phyloP scores from a whole-genome alignment of 2,888 invertebrate species.

The Spodoptera picta region DNA sequence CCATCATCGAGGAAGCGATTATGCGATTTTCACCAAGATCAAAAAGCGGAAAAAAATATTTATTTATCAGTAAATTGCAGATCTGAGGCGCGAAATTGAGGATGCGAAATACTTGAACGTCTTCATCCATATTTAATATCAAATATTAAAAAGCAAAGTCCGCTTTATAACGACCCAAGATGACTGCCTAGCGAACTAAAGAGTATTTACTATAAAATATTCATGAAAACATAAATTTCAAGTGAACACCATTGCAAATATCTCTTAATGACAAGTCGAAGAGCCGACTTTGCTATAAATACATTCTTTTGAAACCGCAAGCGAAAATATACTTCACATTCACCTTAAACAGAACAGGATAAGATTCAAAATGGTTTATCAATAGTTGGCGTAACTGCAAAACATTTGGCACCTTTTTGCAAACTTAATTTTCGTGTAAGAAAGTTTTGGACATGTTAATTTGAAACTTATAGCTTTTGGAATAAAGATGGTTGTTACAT shows the following conservation, averaged over 20 bases:
- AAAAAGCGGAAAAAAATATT: slow-evolving; percentile 20
- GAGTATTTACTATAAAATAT: slow-evolving; percentile 64
- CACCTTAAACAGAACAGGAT: slow-evolving; percentile 21
- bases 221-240: slow-evolving; percentile 68
- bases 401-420: slow-evolving; percentile 52
- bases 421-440: slow-evolving; percentile 10
- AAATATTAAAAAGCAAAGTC: slow-evolving; percentile 45
- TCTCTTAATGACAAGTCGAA: slow-evolving; percentile 71
- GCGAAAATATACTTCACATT: slow-evolving; percentile 5
- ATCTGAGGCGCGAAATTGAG: slow-evolving; percentile 36
- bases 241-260: slow-evolving; percentile 71
- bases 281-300: slow-evolving; percentile 68
- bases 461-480: slow-evolving; percentile 26
- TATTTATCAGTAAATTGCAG: slow-evolving; percentile 45
- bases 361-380: slow-evolving; percentile 51
- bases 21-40: slow-evolving; percentile 28
- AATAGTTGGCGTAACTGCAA: slow-evolving; percentile 59
- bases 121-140: slow-evolving; percentile 54
- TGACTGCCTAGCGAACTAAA: slow-evolving; percentile 42
- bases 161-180: slow-evolving; percentile 46
- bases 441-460: slow-evolving; percentile 17
- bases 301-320: slow-evolving; percentile 51
- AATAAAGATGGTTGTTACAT: slow-evolving; percentile 24
- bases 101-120: slow-evolving; percentile 44
- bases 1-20: slow-evolving; percentile 19